Evolutionary conservation across 1,140 invertebrate genomes (phyloP), one percentile per base, ranked within the genome.

Genomic region (Leptopilina clavipes): DNA sequence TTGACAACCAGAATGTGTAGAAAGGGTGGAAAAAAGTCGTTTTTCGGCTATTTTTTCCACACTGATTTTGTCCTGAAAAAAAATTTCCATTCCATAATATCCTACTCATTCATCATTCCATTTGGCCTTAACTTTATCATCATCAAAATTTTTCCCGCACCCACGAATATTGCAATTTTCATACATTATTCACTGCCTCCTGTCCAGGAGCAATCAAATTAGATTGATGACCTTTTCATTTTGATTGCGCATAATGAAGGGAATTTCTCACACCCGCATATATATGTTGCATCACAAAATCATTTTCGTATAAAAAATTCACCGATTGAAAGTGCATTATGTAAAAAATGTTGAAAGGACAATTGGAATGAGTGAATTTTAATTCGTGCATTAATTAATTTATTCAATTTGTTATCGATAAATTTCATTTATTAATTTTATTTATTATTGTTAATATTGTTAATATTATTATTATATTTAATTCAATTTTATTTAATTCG

Each of bases 11-110:
- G 2, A 31, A 31, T 31, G 1, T 9, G 37, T 18, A 71, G 71
- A 65, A 25, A 71, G 75, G 52, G 71, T n/a, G n/a, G n/a, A n/a
- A 31, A 31, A 73, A 76, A 76, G 75, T 76, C 56, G 37, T 70
- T 76, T 76, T 73, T 72, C 75, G n/a, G 71, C 73, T 73, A 76
- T 71, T 73, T 72, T 73, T 40, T 0, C 37, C 37, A 40, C 75
- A 71, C 72, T 31, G 54, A 72, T 56, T 74, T n/a, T 25, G 37
- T 40, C 0, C 0, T 6, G 8, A 40, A 40, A 40, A 40, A 40
- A 40, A 40, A 65, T n/a, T 25, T 59, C 2, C 56, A 6, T 25
- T 59, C 9, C 18, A 25, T 31, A 65, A 25, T 65, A 8, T 65
- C n/a, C 25, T 65, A n/a, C 12, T n/a, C 22, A 37, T 25, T 31